A percentile compares a stretch with the other conserved stretches of the same genome.
Conservation (phyloP, 2,797 vertebrate genomes). For the Tenualosa ilisha region DNA sequence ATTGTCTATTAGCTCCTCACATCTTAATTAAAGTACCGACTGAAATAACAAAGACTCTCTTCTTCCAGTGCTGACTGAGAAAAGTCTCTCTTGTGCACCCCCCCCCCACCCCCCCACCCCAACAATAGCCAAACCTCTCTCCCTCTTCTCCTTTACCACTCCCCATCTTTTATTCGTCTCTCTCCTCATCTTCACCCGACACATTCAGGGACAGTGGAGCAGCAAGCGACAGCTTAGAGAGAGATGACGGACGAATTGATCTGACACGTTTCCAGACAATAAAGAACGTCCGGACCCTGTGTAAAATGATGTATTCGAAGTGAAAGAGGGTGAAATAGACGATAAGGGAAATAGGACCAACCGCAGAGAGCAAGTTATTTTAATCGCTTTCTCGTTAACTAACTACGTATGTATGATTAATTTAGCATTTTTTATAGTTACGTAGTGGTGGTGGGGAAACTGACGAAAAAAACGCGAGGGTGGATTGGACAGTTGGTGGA, state of each 20-base stretch:
- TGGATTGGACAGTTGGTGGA: slow-evolving; percentile 34
- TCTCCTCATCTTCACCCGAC: slow-evolving; percentile 12
- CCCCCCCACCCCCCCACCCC: not conserved
- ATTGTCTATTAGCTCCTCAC: slow-evolving; percentile 22
- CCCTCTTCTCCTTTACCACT: slow-evolving; percentile 22
- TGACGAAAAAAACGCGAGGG: slow-evolving; percentile 27
- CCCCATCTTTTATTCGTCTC: slow-evolving; percentile 3
- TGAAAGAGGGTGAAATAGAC: slow-evolving; percentile 23
- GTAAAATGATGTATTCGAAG: slow-evolving; percentile 39
- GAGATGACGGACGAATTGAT: slow-evolving; percentile 39
- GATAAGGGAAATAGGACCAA: slow-evolving; percentile 7
- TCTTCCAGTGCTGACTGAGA: slow-evolving; percentile 22
- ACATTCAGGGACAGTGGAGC: slow-evolving; percentile 23
- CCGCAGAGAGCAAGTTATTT: slow-evolving; percentile 34
- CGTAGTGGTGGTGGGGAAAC: slow-evolving; percentile 26
- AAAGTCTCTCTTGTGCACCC: slow-evolving; percentile 30
- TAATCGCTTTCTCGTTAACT: slow-evolving; percentile 27
- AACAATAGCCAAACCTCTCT: slow-evolving; percentile 16
- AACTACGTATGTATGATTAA: slow-evolving; percentile 31
- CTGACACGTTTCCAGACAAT: slow-evolving; percentile 42
- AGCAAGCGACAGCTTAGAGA: slow-evolving; percentile 40
- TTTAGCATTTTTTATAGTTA: slow-evolving; percentile 34
- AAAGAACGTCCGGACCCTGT: slow-evolving; percentile 36
- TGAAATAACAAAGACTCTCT: slow-evolving; percentile 8
- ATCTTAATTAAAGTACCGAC: slow-evolving; percentile 12